Percentiles rank a stretch among this genome's conserved stretches.
Evolutionary conservation across 2,113 vertebrate genomes (phyloP).

Genomic region (Sceloporus undulatus): DNA sequence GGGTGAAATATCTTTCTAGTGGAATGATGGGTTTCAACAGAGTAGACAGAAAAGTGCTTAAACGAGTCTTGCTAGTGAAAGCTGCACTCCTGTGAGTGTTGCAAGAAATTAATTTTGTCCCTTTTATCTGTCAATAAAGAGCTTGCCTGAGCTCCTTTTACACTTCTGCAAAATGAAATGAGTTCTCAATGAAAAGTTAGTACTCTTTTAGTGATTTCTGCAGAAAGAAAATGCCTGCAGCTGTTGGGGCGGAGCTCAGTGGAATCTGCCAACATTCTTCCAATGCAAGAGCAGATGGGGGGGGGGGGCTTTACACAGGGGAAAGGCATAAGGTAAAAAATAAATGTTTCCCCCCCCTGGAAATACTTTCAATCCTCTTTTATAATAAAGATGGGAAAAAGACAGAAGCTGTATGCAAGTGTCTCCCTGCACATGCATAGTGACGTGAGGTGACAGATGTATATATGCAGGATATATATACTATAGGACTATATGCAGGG

Average conservation of each 20-base stretch:
- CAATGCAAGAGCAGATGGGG: constrained; percentile 74
- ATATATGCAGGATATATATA: no score
- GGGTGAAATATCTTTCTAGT: no score
- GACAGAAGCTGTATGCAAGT: not conserved
- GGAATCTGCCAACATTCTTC: constrained; percentile 74
- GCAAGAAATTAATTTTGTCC: constrained; percentile 4
- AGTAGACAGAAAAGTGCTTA: not conserved
- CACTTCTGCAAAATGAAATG: constrained; percentile 37
- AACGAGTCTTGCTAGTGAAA: not conserved
- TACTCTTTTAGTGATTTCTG: constrained; percentile 22
- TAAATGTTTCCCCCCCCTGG: constrained; percentile 73
- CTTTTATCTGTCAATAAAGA: constrained; percentile 39
- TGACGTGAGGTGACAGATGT: no score
- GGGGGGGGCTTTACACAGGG: constrained; percentile 38
- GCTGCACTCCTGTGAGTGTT: not conserved
- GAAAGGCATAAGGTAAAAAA: constrained; percentile 71
- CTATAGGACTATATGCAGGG: not conserved
- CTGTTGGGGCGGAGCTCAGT: constrained; percentile 66
- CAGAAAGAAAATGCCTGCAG: constrained; percentile 67
- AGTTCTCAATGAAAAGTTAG: constrained; percentile 51
- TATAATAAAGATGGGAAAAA: constrained; percentile 52
- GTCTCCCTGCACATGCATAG: not conserved
- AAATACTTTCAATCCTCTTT: constrained; percentile 66
- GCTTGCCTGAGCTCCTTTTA: constrained; percentile 55
- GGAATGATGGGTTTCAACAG: not conserved